Conservation (phyloP, 2,888 invertebrate genomes). For the Chaitophorus viminalis region DNA sequence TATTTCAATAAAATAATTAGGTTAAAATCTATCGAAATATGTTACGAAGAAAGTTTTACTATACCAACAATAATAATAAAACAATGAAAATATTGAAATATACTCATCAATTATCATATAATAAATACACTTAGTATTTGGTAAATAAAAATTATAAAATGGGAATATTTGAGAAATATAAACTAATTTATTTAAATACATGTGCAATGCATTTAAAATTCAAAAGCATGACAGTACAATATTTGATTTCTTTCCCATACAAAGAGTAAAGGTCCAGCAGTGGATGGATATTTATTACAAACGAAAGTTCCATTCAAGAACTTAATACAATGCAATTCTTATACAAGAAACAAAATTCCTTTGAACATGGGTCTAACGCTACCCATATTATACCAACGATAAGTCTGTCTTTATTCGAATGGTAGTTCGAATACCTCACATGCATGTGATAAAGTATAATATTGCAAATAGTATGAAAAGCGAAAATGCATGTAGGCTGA, state of each 20-base stretch:
- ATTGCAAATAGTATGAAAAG: background rate
- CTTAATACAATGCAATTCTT: background rate
- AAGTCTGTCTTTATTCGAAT: background rate
- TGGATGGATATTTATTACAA: background rate
- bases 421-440: background rate
- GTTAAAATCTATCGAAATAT: too few relatives aligned
- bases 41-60: background rate
- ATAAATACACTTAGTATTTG: too few relatives aligned
- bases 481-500: background rate
- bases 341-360: background rate
- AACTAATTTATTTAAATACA: background rate
- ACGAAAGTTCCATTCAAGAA: too few relatives aligned
- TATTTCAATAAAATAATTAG: constrained; percentile 1
- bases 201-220: background rate
- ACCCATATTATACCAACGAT: background rate
- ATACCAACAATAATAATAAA: background rate
- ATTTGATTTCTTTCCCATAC: background rate
- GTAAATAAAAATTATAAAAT: too few relatives aligned
- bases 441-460: background rate
- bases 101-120: too few relatives aligned
- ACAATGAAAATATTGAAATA: background rate
- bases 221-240: background rate
- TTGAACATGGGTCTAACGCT: background rate
- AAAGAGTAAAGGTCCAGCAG: constrained; percentile 3
- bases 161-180: background rate